Evolutionary conservation across 2,888 invertebrate species (phyloP), one percentile per base, ranked within the genome.

Genomic region (Epinotia ramella): DNA sequence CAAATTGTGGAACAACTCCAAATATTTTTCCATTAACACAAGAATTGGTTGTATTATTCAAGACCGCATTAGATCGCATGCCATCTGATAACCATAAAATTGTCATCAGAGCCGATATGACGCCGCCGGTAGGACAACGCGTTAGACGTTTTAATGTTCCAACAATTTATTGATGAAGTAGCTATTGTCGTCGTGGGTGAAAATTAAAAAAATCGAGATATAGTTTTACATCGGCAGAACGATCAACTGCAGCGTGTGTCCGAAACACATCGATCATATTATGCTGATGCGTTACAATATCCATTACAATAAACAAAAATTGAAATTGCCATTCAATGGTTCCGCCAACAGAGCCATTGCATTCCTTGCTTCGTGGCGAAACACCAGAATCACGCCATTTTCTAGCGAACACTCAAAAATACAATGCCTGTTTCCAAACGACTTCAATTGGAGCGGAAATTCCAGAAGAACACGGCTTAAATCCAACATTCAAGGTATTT

Each of bases 51-150:
- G 72, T 73, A 44, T n/a, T 77, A 68, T 82, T 85, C 66, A 81
- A 80, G 72, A 80, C 68, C 75, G 80, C 81, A 28, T 18, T 71
- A 7, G 78, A 79, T 2, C 77, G 72, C 62, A 81, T 82, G 81
- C 79, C 78, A 76, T 76, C 66, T 78, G 83, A 87, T 82, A 78
- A 84, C 73, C 79, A 84, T 76, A 85, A 82, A 80, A 28, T 71
- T 16, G 71, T 71, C 0, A 77, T 78, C 62, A 73, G 49, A 73
- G 71, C 73, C 16, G 76, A 78, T 71, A 78, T 73, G 64, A 71
- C 71, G 73, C 77, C 71, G 73, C 77, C 76, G 67, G 12, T 63
- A 66, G 71, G 67, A 60, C 73, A 68, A 72, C 76, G 77, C 66
- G 69, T 70, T 64, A 65, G 76, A 57, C 74, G 57, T 76, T 79